Base-by-base conservation (phyloP, 1,140 invertebrate species). In the Lethocerus indicus region DNA sequence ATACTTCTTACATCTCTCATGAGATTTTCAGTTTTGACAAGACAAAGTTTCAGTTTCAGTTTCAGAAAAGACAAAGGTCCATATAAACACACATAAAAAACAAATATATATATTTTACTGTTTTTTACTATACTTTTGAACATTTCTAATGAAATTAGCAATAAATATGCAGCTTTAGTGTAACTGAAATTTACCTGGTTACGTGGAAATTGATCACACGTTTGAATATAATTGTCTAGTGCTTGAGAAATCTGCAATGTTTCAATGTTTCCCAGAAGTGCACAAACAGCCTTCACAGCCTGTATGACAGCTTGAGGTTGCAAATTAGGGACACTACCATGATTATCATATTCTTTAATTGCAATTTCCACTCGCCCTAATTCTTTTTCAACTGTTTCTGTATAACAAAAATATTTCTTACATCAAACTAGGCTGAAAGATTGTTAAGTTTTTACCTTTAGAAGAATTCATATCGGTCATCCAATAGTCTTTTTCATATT, bases 241-340 rank as follows among this genome's bases (percentile, higher is more conserved):
- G 83, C 77, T 50, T 80, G 73, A 2, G 77, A 80, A 2, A 92
- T 75, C 58, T 90, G 85, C 39, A 80, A 64, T 0, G 89, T 94
- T 66, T 94, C 87, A 2, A 94, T 75, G 49, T 79, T 81, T 12
- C 86, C 86, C 53, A 94, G 78, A 21, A 90, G 66, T 23, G 87
- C 79, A 62, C 88, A 90, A 7, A 97, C 79, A 1, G 87, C 87
- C 67, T 95, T 96, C 0, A 94, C 84, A 0, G 87, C 81, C 65
- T 96, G 91, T 18, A 82, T 71, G 36, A 91, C 76, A 18, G 78
- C 67, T 54, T 73, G 70, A 2, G 73, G 68, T 58, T 79, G 72
- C 23, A 74, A 57, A 41, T 64, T 61, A 16, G 69, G 65, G 51
- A 69, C 58, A 40, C 66, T 58, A 48, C 61, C 71, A 13, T 70